Conservation (phyloP, 2,113 vertebrate species). For the Ailuropoda melanoleuca region DNA sequence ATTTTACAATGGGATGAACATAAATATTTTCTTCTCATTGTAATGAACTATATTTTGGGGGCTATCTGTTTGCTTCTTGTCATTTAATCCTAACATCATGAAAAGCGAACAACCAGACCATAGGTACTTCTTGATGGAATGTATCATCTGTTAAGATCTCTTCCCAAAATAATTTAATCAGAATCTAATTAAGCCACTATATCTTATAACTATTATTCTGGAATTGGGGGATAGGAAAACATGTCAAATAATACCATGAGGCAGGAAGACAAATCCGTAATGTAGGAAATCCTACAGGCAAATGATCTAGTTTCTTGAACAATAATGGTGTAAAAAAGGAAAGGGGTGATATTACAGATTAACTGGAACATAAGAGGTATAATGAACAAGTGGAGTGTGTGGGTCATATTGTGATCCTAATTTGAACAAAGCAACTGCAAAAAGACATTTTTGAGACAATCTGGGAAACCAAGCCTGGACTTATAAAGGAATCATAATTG, state of each 20-base stretch:
- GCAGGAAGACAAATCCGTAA: not conserved
- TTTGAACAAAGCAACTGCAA: not conserved
- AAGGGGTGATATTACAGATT: not conserved
- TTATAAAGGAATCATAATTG: slow-evolving; percentile 8
- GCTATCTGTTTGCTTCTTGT: not conserved
- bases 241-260: not conserved
- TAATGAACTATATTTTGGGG: not conserved
- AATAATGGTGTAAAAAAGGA: not conserved
- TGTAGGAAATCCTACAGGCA: not conserved
- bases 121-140: not conserved
- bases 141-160: not conserved
- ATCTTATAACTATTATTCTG: not conserved
- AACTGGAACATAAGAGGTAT: not conserved
- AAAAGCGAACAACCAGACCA: not conserved
- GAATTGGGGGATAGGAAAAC: not conserved
- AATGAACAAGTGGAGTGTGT: not conserved
- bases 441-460: not conserved
- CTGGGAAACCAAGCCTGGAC: not conserved
- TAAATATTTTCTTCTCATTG: not conserved
- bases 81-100: not conserved
- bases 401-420: not conserved
- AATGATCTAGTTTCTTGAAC: not conserved
- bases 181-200: not conserved
- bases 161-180: slow-evolving; percentile 4
- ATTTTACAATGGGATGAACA: not conserved